Base-by-base conservation (phyloP, 2,888 invertebrate genomes). In the Bhutanitis thaidina region DNA sequence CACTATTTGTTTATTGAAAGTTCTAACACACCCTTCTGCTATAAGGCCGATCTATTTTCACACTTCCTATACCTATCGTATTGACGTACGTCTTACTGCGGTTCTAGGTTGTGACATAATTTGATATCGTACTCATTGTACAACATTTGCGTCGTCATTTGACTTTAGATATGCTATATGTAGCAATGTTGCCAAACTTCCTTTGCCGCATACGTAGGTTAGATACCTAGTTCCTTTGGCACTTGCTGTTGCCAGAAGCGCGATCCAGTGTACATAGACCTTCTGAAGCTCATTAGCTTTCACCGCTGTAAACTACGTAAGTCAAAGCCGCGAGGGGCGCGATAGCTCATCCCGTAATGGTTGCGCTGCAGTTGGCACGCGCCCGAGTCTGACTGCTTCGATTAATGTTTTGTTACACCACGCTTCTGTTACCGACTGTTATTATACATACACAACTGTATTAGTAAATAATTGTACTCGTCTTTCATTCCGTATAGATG, bases 341-440 rank as follows among this genome's bases (percentile, higher is more conserved):
- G 70, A 71, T 52, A 65, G 79, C 54, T 75, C 79, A 60, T 56
- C 51, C 27, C 15, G 47, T 53, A 52, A 57, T 74, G 71, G 79
- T 51, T 62, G 61, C 54, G 60, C 54, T 60, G 64, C 55, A 67
- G 62, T 76, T 79, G 71, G 69, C 71, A 71, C 75, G 68, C 69
- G 64, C 68, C 62, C 67, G 62, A 64, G 61, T 62, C 64, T 53
- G 67, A 64, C 68, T 60, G 58, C 59, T 67, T 74, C 75, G 79
- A 77, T 80, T 76, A 77, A 76, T 79, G 78, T 80, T 77, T 74
- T 68, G 74, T 76, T 76, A 70, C 72, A 65, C 59, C 59, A 59
- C 69, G 63, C 64, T 69, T 65, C 66, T 69, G 74, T 71, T 74
- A 69, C 74, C 67, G 65, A 63, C 69, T 64, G 63, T 71, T 65